These are phyloP conservation scores for Champsocephalus gunnari DNA, from an alignment of 2,797 vertebrate species.

Conservation along the genomic window DNA sequence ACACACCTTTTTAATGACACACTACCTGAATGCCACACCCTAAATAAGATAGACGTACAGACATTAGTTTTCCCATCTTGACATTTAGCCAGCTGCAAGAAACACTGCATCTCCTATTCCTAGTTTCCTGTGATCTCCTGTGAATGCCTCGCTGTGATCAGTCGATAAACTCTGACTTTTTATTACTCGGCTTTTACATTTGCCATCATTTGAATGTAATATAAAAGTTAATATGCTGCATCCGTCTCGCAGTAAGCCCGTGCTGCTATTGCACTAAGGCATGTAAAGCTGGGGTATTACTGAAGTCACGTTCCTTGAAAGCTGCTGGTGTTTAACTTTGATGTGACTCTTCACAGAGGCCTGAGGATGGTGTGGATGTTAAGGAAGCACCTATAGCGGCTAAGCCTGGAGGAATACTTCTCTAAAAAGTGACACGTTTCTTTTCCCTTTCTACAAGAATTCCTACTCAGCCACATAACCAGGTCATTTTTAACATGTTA, in stretches of 20 bases:
- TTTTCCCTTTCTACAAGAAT: neutral
- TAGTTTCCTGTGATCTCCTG: neutral
- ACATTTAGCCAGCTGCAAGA: no score
- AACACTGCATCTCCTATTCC: neutral
- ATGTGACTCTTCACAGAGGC: neutral
- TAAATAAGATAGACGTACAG: no score
- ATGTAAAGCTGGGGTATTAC: conserved; percentile 20
- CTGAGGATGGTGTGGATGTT: neutral
- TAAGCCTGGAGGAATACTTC: neutral
- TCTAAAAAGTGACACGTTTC: neutral
- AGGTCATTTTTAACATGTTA: no score
- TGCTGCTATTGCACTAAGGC: conserved; percentile 5
- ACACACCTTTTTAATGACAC: neutral
- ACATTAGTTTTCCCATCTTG: no score
- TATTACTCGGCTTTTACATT: neutral
- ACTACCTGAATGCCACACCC: neutral
- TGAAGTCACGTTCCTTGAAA: neutral
- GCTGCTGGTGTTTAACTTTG: neutral
- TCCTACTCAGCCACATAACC: neutral
- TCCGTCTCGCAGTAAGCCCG: neutral
- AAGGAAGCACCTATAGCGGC: neutral
- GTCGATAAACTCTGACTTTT: conserved; percentile 4
- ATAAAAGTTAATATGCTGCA: neutral
- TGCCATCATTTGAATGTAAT: conserved; percentile 15
- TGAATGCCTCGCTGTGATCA: neutral